A percentile compares a stretch with the other conserved stretches of the same genome.
These are phyloP conservation scores for Styela clava DNA, from an alignment of 23 tunicate species.

Conservation along the genomic window DNA sequence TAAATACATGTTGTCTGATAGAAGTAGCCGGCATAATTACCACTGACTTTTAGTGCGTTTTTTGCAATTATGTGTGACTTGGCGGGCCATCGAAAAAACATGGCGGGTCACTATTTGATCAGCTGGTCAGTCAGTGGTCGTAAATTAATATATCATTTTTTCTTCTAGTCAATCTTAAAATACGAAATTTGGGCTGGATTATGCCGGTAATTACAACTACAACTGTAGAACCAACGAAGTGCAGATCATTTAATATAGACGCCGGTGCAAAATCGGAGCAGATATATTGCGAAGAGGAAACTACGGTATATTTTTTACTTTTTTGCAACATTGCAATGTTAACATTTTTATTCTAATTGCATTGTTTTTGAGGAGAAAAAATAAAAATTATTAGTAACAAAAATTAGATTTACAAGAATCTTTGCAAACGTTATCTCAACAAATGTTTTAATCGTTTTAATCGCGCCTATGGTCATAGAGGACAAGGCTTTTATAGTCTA, in stretches of 20 bases:
- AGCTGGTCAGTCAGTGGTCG: too few relatives aligned
- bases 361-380: not conserved
- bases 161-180: too few relatives aligned
- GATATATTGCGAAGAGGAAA: not conserved
- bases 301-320: not conserved
- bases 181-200: not conserved
- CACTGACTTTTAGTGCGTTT: too few relatives aligned
- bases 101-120: too few relatives aligned
- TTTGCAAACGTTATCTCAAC: not conserved
- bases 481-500: too few relatives aligned
- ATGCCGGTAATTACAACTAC: not conserved
- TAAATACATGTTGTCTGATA: too few relatives aligned
- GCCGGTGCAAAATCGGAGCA: not conserved
- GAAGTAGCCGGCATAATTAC: too few relatives aligned
- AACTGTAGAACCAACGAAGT: not conserved
- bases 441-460: not conserved
- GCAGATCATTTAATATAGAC: not conserved
- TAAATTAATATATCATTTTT: too few relatives aligned
- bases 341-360: not conserved
- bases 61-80: too few relatives aligned
- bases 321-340: not conserved
- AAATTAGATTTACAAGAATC: too few relatives aligned
- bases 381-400: not conserved
- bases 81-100: too few relatives aligned
- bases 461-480: not conserved